Conservation (phyloP, 2,113 vertebrate species). For the Haemorhous mexicanus region DNA sequence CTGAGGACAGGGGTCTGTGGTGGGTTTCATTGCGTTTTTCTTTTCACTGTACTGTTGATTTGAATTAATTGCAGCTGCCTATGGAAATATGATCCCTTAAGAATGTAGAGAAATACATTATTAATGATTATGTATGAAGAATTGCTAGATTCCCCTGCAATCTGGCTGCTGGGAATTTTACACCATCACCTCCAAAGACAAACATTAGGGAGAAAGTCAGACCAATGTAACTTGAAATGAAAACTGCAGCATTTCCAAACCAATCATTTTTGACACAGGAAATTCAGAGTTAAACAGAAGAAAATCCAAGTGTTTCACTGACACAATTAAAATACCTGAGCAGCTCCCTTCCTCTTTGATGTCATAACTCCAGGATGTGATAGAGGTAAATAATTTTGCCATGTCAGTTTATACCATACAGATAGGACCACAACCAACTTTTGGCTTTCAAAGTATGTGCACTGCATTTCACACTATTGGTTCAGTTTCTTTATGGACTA, state of each 20-base stretch:
- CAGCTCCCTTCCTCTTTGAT: not conserved
- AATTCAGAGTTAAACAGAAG: not conserved
- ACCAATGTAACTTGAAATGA: not conserved
- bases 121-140: not conserved
- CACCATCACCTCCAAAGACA: not conserved
- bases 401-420: not conserved
- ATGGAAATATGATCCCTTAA: not conserved
- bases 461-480: not conserved
- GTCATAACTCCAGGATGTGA: not conserved
- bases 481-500: not conserved
- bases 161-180: not conserved
- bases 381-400: not conserved
- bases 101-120: constrained; percentile 6
- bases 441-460: not conserved
- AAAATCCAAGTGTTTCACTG: not conserved
- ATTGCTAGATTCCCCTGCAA: not conserved
- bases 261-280: not conserved
- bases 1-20: not conserved
- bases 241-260: not conserved
- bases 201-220: not conserved
- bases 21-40: accelerated
- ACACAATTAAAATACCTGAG: not conserved
- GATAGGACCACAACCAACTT: not conserved
- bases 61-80: not conserved
- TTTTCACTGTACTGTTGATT: not conserved